Evolutionary conservation across 1,140 invertebrate genomes (phyloP).

Genomic region (Parapsyche elsis): DNA sequence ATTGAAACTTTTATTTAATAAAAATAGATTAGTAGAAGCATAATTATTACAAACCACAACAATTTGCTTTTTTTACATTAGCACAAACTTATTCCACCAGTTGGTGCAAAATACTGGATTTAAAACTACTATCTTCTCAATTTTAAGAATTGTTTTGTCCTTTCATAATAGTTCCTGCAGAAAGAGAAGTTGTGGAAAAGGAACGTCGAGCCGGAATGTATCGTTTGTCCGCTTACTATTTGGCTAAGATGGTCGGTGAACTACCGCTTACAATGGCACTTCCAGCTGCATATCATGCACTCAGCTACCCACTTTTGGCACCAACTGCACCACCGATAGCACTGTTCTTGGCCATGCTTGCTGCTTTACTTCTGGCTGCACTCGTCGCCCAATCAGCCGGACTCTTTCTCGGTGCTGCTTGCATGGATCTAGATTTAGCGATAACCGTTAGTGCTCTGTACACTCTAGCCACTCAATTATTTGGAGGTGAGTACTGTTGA

Average conservation of each 20-base stretch:
- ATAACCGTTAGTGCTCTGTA: slow-evolving; percentile 85
- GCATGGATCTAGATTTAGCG: slow-evolving; percentile 83
- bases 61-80: too few species aligned
- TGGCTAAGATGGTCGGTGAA: slow-evolving; percentile 89
- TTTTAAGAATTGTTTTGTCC: not conserved
- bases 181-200: slow-evolving; percentile 86
- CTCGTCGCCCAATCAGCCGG: slow-evolving; percentile 87
- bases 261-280: slow-evolving; percentile 81
- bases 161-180: slow-evolving; percentile 76
- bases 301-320: slow-evolving; percentile 83
- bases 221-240: slow-evolving; percentile 84
- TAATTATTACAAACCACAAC: too few species aligned
- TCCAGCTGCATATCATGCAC: slow-evolving; percentile 82
- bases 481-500: slow-evolving; percentile 70
- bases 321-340: slow-evolving; percentile 65
- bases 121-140: too few species aligned
- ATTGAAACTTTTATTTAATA: too few species aligned
- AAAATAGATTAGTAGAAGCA: too few species aligned
- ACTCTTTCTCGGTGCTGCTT: slow-evolving; percentile 84
- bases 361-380: slow-evolving; percentile 80
- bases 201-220: slow-evolving; percentile 85
- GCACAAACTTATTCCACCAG: too few species aligned
- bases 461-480: slow-evolving; percentile 83
- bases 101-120: too few species aligned
- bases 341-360: slow-evolving; percentile 78